phyloP scores from a whole-genome alignment of 2,113 vertebrate genomes.

The Syrmaticus mikado region DNA sequence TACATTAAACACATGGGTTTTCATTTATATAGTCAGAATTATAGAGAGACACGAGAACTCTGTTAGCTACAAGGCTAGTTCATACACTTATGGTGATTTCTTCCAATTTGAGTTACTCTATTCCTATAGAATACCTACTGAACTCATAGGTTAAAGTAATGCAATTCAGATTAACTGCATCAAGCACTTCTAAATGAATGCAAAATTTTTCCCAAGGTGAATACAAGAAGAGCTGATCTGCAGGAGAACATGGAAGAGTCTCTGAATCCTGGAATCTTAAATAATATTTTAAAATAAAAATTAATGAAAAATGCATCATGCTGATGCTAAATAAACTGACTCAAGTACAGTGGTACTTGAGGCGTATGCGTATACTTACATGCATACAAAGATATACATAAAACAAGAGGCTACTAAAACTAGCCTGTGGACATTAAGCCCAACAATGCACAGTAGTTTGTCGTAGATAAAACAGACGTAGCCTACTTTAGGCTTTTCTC shows the following conservation, averaged over 20 bases:
- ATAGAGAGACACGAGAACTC: not conserved
- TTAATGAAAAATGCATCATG: not conserved
- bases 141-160: not conserved
- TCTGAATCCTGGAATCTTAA: not conserved
- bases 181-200: not conserved
- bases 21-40: not conserved
- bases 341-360: not conserved
- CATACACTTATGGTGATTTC: not conserved
- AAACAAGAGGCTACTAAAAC: not conserved
- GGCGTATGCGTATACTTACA: not conserved
- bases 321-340: not conserved
- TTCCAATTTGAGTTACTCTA: not conserved
- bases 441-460: not conserved
- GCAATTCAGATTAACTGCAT: not conserved
- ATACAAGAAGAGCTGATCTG: not conserved
- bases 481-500: not conserved
- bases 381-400: not conserved
- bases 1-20: not conserved
- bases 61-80: not conserved
- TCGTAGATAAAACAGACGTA: not conserved
- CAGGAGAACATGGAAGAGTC: not conserved
- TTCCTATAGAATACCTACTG: not conserved
- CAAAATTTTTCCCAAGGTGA: not conserved
- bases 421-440: not conserved
- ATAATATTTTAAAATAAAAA: not conserved